Conservation (phyloP, 2,113 vertebrate genomes). For the Sebastes schlegelii region DNA sequence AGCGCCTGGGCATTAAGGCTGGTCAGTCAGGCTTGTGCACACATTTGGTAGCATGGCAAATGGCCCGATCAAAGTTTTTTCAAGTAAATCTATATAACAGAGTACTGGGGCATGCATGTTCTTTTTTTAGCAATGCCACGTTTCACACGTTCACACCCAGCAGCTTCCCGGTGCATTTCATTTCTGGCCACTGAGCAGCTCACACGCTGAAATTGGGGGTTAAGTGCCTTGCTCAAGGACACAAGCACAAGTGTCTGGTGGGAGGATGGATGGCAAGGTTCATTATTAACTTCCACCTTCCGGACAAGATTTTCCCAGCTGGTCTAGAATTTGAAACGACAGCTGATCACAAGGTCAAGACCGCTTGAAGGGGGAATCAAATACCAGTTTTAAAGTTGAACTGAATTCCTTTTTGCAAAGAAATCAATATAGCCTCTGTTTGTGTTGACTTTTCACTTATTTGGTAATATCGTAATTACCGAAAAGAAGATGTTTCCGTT, state of each 20-base stretch:
- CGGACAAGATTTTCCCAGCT: conserved; percentile 12
- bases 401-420: not conserved
- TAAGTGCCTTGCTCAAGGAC: conserved; percentile 36
- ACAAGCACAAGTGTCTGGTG: conserved; percentile 27
- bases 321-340: not conserved
- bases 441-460: not conserved
- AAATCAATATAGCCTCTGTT: not conserved
- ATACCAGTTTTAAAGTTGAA: not conserved
- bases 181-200: conserved; percentile 19
- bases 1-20: conserved; percentile 47
- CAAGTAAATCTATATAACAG: conserved; percentile 11
- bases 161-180: conserved; percentile 28
- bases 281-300: conserved; percentile 24
- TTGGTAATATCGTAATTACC: not conserved
- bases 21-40: conserved; percentile 63
- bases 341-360: conserved; percentile 12
- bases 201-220: conserved; percentile 4
- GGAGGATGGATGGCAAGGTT: not conserved
- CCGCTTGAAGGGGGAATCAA: not conserved
- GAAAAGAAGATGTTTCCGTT: too few species aligned
- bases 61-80: conserved; percentile 46
- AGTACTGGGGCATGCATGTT: not conserved
- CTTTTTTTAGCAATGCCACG: not conserved
- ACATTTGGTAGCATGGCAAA: conserved; percentile 45
- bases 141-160: conserved; percentile 8